Evolutionary conservation across 2,888 invertebrate species (phyloP).

Genomic region (Microctonus brassicae): DNA sequence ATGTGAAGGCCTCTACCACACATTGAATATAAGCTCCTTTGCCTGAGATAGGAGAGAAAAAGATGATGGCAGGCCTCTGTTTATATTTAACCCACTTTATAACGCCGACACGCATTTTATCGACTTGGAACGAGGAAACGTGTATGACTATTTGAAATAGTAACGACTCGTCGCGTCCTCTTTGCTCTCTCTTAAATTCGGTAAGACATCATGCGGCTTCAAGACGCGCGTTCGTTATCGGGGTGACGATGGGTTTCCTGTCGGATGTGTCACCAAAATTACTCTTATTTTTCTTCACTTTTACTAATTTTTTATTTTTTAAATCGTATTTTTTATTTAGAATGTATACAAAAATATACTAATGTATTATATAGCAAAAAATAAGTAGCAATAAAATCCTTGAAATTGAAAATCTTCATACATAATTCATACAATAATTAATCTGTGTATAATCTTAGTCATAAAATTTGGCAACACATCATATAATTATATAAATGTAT

Average conservation of each 20-base stretch:
- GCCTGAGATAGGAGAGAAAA: background rate
- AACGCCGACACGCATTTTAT: slow-evolving; percentile 48
- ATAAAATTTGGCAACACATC: background rate
- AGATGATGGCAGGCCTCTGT: slow-evolving; percentile 32
- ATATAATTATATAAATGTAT: background rate
- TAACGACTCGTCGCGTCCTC: slow-evolving; percentile 24
- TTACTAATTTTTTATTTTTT: background rate
- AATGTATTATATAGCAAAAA: background rate
- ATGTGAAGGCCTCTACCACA: slow-evolving; percentile 29
- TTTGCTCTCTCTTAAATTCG: slow-evolving; percentile 23
- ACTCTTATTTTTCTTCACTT: background rate
- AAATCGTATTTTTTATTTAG: background rate
- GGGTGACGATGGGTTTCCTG: slow-evolving; percentile 46
- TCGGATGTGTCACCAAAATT: slow-evolving; percentile 36
- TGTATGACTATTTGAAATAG: slow-evolving; percentile 34
- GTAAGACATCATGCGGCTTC: slow-evolving; percentile 21
- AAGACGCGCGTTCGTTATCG: slow-evolving; percentile 42
- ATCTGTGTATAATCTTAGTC: background rate
- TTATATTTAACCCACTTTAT: slow-evolving; percentile 52
- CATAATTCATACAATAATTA: background rate
- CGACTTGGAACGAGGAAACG: slow-evolving; percentile 47
- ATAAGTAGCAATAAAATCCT: no score
- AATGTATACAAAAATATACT: background rate
- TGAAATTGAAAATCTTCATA: no score
- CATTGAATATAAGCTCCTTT: slow-evolving; percentile 19